These are phyloP conservation scores for Antheraea yamamai DNA, from an alignment of 2,888 invertebrate genomes.

Conservation along the genomic window DNA sequence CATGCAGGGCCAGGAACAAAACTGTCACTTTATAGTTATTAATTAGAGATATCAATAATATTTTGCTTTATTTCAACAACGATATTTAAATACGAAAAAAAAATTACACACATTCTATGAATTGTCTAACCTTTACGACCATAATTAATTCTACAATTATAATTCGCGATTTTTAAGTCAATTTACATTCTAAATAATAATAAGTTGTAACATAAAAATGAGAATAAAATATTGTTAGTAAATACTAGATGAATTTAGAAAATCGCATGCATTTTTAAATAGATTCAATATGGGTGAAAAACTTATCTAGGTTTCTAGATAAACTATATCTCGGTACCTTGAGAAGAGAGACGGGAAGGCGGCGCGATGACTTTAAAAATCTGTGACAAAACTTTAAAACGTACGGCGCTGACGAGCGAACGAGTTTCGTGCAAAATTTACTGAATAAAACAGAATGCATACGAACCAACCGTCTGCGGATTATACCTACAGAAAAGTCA, in stretches of 20 bases:
- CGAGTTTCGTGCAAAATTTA: not conserved
- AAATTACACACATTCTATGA: not conserved
- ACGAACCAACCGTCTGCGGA: slow-evolving; percentile 8
- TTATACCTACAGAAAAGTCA: slow-evolving; percentile 15
- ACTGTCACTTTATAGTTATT: too few species aligned
- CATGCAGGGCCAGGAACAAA: too few species aligned
- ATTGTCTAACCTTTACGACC: not conserved
- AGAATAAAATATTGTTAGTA: not conserved
- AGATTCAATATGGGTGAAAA: not conserved
- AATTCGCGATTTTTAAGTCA: not conserved
- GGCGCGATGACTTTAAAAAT: not conserved
- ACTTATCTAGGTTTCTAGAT: not conserved
- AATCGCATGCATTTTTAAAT: not conserved
- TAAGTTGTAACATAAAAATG: not conserved
- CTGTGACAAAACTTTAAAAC: not conserved
- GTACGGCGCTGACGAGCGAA: not conserved
- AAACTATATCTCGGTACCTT: not conserved
- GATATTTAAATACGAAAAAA: too few species aligned
- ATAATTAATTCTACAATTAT: not conserved
- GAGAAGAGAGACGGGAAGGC: not conserved
- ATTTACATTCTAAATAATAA: not conserved
- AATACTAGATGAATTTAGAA: not conserved
- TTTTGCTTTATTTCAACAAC: too few species aligned
- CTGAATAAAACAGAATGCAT: not conserved
- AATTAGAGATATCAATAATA: too few species aligned